Conservation (phyloP, 2,113 vertebrate genomes). For the Odobenus rosmarus region DNA sequence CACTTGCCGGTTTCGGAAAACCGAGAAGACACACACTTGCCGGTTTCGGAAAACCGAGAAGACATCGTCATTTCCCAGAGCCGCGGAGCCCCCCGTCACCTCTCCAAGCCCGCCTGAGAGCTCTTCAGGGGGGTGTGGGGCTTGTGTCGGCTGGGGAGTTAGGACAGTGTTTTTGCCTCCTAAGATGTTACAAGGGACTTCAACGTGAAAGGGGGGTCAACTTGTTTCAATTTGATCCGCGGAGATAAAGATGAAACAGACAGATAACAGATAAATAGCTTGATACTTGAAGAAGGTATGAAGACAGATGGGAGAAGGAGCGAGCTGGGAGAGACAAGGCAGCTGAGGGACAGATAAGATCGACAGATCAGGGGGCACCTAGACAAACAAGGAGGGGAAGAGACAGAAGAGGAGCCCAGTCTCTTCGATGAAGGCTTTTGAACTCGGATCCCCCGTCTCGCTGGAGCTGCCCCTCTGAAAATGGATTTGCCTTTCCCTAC, state of each 20-base stretch:
- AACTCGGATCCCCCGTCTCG: background rate
- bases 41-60: slow-evolving; percentile 75
- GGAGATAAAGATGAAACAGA: slow-evolving; percentile 52
- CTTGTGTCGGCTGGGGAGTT: slow-evolving; percentile 85
- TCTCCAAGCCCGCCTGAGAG: slow-evolving; percentile 85
- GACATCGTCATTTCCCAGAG: slow-evolving; percentile 88
- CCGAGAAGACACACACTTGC: slow-evolving; percentile 72
- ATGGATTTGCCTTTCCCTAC: background rate
- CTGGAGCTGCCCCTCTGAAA: slow-evolving; percentile 21
- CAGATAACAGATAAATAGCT: slow-evolving; percentile 64
- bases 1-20: slow-evolving; percentile 51
- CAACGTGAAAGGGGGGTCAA: slow-evolving; percentile 23
- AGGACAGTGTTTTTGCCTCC: slow-evolving; percentile 82
- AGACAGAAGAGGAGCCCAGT: background rate
- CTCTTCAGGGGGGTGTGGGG: slow-evolving; percentile 83
- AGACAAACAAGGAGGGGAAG: background rate
- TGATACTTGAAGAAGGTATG: slow-evolving; percentile 60
- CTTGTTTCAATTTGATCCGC: slow-evolving; percentile 58
- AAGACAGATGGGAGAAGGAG: slow-evolving; percentile 65
- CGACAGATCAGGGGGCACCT: slow-evolving; percentile 4
- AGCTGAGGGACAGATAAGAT: slow-evolving; percentile 53
- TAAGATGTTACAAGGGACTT: slow-evolving; percentile 79
- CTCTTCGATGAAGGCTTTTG: slow-evolving; percentile 34
- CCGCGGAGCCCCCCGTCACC: slow-evolving; percentile 77
- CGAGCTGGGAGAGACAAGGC: background rate